A percentile compares a stretch with the other conserved stretches of the same genome.
These are phyloP conservation scores for Hucho hucho DNA, from an alignment of 2,113 vertebrate species.

Conservation along the genomic window DNA sequence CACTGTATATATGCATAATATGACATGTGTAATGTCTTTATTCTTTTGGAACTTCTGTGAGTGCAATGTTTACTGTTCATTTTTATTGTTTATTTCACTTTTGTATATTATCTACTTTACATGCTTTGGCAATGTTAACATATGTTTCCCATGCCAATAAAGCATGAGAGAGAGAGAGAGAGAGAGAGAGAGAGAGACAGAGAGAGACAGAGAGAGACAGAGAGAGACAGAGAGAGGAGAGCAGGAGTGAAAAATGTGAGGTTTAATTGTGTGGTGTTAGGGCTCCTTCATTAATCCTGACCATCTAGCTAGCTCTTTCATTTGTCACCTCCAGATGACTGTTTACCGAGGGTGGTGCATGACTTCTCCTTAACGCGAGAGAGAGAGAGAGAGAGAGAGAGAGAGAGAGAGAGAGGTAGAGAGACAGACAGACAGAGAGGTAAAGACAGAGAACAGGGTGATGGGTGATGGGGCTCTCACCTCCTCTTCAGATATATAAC, in stretches of 20 bases:
- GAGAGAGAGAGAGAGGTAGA: no score
- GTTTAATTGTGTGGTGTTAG: slow-evolving; percentile 64
- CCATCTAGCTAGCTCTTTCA: slow-evolving; percentile 44
- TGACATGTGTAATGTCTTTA: no score
- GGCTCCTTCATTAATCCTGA: slow-evolving; percentile 64
- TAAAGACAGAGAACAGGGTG: background rate
- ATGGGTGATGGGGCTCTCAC: slow-evolving; percentile 15
- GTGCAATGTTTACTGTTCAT: no score
- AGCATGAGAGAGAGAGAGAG: background rate
- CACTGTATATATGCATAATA: no score
- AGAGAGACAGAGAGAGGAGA: background rate
- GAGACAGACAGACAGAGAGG: no score
- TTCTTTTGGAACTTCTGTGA: no score
- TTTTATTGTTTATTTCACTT: no score
- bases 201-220: no score
- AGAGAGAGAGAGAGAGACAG: background rate
- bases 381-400: background rate
- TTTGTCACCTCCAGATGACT: slow-evolving; percentile 60
- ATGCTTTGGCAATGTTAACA: no score
- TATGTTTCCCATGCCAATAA: no score
- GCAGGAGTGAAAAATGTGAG: slow-evolving; percentile 57
- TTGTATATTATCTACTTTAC: no score
- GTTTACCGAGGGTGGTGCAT: slow-evolving; percentile 49
- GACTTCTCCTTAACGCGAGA: slow-evolving; percentile 22
- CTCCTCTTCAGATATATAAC: slow-evolving; percentile 39